Evolutionary conservation across 2,113 vertebrate species (phyloP).

Genomic region (Varanus salvator): DNA sequence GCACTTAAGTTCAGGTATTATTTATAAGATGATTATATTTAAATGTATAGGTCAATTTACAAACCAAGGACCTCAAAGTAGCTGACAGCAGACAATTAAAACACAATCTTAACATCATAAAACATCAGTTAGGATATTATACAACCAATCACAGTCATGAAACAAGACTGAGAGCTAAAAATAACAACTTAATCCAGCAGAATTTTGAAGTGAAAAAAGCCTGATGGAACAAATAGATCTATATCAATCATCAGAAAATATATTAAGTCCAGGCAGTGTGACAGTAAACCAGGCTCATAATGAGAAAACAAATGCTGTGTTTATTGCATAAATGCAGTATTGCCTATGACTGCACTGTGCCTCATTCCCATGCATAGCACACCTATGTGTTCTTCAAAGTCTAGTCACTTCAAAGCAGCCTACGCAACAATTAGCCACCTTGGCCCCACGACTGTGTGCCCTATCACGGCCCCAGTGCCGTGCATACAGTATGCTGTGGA

Average conservation of each 20-base stretch:
- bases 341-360: not conserved
- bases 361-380: not conserved
- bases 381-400: not conserved
- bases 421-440: not conserved
- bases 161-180: not conserved
- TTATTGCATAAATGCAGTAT: not conserved
- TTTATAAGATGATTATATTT: not conserved
- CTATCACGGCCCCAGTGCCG: no score
- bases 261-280: no score
- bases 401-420: not conserved
- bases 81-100: not conserved
- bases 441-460: not conserved
- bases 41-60: not conserved
- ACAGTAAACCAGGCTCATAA: not conserved
- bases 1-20: not conserved
- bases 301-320: not conserved
- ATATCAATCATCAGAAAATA: not conserved
- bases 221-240: not conserved
- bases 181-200: not conserved
- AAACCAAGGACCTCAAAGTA: not conserved
- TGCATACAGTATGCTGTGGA: not conserved
- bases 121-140: not conserved
- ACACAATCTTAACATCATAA: not conserved
- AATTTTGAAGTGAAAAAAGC: not conserved
- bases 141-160: not conserved